A percentile compares a stretch with the other conserved stretches of the same genome.
These are phyloP conservation scores for Noctua janthe DNA, from an alignment of 2,888 invertebrate species.

Conservation along the genomic window DNA sequence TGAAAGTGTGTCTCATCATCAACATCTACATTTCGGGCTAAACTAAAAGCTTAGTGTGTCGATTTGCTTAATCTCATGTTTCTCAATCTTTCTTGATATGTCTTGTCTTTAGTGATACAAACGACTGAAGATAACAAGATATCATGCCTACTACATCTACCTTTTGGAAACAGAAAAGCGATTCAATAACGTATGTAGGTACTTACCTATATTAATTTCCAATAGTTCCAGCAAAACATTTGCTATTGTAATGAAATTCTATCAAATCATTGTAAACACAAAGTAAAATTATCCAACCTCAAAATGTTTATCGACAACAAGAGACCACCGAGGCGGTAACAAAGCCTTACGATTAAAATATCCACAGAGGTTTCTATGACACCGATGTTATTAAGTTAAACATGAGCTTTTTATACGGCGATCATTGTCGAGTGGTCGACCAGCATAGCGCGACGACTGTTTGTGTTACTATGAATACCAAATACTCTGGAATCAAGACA, in stretches of 20 bases:
- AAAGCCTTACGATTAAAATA: conserved; percentile 63
- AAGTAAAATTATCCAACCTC: conserved; percentile 31
- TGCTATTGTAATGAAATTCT: conserved; percentile 21
- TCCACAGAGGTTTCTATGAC: conserved; percentile 72
- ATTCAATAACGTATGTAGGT: not conserved
- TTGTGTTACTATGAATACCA: conserved; percentile 66
- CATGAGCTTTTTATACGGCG: conserved; percentile 76
- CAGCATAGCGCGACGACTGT: conserved; percentile 53
- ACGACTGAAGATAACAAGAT: not conserved
- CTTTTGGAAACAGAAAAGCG: not conserved
- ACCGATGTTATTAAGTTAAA: conserved; percentile 80
- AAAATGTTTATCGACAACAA: conserved; percentile 79
- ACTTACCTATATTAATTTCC: not conserved
- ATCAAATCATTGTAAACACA: conserved; percentile 25
- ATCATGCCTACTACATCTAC: too few species aligned
- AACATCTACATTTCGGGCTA: not conserved
- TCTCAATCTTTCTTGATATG: not conserved
- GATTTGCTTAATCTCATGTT: not conserved
- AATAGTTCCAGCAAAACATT: not conserved
- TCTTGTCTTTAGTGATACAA: too few species aligned
- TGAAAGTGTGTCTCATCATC: too few species aligned
- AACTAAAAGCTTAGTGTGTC: not conserved
- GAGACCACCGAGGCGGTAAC: conserved; percentile 77
- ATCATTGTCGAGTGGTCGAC: conserved; percentile 72
- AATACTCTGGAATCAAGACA: conserved; percentile 43